Conservation (phyloP, 2,797 vertebrate species). For the Onychomys arenicola region DNA sequence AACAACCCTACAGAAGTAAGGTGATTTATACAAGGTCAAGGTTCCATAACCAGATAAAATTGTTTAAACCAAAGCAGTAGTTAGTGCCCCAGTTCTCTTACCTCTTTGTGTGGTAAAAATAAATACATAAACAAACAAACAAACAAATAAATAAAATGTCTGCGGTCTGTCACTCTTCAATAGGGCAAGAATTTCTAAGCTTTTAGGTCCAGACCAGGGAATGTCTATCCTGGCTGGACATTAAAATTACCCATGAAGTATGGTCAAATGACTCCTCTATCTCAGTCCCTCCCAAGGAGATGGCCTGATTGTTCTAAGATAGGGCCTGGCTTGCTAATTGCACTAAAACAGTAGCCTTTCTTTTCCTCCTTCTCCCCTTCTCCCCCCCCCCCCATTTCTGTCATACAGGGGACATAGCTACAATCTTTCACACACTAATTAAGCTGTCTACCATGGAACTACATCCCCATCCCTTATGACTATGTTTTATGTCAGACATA, state of each 20-base stretch:
- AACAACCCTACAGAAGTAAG: background rate
- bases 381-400: background rate
- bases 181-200: background rate
- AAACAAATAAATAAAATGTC: background rate
- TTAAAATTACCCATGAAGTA: background rate
- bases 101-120: background rate
- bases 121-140: too few species aligned
- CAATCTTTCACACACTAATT: background rate
- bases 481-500: background rate
- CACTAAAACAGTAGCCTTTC: background rate
- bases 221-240: background rate
- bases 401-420: too few species aligned
- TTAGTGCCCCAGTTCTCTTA: background rate
- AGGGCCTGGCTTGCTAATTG: background rate
- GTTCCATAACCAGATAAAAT: background rate
- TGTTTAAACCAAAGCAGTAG: background rate
- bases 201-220: background rate
- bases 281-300: background rate
- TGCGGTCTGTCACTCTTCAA: background rate
- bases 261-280: background rate
- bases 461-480: background rate
- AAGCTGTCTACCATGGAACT: background rate
- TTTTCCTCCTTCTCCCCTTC: background rate
- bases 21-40: background rate
- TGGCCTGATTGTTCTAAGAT: background rate